Percentiles rank a stretch among this genome's conserved stretches.
phyloP scores from a whole-genome alignment of 2,888 invertebrate species.

The Dynastes tityus region DNA sequence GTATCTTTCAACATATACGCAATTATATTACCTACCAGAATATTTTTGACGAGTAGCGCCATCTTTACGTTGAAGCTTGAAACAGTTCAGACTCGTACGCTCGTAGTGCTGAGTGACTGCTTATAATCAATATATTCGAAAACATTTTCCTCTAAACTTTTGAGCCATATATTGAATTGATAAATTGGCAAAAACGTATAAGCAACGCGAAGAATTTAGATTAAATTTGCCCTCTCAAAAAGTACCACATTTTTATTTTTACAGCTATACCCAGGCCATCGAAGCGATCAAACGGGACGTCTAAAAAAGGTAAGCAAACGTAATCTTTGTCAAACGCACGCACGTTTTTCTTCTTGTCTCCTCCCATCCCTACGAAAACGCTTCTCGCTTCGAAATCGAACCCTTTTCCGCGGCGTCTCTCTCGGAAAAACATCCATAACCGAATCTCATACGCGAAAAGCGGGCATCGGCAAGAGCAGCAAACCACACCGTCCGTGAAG shows the following conservation, averaged over 20 bases:
- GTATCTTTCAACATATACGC: no score
- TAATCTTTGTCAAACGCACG: conserved; percentile 26
- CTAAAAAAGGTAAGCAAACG: conserved; percentile 59
- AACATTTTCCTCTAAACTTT: neutral
- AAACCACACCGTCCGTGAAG: neutral
- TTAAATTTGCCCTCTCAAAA: conserved; percentile 1
- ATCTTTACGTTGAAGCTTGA: no score
- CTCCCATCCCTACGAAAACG: neutral
- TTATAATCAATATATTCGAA: neutral
- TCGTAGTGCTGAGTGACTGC: no score
- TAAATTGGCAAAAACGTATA: conserved; percentile 26
- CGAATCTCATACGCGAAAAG: conserved; percentile 39
- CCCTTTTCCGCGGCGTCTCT: neutral
- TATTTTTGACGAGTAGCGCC: no score
- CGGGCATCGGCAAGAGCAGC: neutral
- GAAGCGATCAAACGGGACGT: conserved; percentile 58
- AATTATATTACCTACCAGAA: no score
- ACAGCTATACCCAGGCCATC: conserved; percentile 61
- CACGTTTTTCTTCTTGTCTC: neutral
- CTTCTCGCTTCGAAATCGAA: conserved; percentile 12
- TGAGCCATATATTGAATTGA: neutral
- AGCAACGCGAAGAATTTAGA: conserved; percentile 1
- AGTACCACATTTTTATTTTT: conserved; percentile 49
- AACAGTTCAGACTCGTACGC: no score
- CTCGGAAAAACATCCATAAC: conserved; percentile 35